Percentiles rank a stretch among this genome's conserved stretches.
phyloP scores from a whole-genome alignment of 1,140 invertebrate genomes.

The Caerostris darwini region DNA sequence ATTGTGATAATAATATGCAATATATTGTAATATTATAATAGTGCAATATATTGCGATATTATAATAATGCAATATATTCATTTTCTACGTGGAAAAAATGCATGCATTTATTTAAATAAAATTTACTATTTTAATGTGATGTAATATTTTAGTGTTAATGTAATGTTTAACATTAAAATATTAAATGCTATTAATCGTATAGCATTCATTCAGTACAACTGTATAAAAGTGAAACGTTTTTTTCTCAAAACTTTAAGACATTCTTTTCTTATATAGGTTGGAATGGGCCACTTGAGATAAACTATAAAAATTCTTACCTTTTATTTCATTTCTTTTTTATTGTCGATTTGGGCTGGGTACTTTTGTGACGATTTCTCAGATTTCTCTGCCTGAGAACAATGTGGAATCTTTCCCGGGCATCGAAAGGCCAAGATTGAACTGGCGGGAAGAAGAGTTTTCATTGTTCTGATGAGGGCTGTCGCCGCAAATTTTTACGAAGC shows the following conservation, averaged over 20 bases:
- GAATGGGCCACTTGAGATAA: not conserved
- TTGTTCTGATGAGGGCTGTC: not conserved
- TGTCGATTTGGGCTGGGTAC: not conserved
- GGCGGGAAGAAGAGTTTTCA: not conserved
- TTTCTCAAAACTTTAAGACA: too few relatives aligned
- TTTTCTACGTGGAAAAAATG: too few relatives aligned
- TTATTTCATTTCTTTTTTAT: not conserved
- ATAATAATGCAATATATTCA: too few relatives aligned
- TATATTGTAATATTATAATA: too few relatives aligned
- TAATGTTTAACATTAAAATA: too few relatives aligned
- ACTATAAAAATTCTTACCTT: slow-evolving; percentile 13
- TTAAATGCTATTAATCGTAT: not conserved
- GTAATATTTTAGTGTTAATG: too few relatives aligned
- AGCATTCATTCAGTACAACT: not conserved
- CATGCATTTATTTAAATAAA: too few relatives aligned
- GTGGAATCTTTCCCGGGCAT: not conserved
- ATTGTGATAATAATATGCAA: too few relatives aligned
- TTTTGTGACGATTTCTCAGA: not conserved
- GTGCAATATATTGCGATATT: too few relatives aligned
- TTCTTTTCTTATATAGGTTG: not conserved
- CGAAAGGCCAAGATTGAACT: not conserved
- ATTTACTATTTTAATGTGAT: too few relatives aligned
- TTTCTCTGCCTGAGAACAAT: not conserved
- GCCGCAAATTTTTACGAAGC: not conserved
- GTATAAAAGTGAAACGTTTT: not conserved